A percentile compares a stretch with the other conserved stretches of the same genome.
These are phyloP conservation scores for Triops longicaudatus DNA, from an alignment of 1,140 invertebrate species.

Conservation along the genomic window DNA sequence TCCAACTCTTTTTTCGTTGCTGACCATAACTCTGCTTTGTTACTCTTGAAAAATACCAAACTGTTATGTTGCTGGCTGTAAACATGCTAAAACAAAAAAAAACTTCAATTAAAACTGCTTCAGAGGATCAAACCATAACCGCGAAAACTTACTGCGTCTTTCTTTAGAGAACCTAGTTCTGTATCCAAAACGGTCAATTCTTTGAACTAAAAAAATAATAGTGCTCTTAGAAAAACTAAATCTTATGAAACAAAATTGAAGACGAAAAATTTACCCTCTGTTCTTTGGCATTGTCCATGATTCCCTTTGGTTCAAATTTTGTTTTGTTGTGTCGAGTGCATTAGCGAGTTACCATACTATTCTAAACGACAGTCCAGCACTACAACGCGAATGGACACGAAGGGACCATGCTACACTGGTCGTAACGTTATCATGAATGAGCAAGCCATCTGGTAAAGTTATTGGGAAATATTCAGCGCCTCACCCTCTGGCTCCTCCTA, in stretches of 20 bases:
- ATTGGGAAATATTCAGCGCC: neutral
- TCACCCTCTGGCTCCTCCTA: neutral
- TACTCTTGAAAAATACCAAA: neutral
- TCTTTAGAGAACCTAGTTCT: neutral
- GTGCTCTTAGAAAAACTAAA: too few species aligned
- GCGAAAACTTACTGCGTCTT: neutral
- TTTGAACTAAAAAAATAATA: neutral
- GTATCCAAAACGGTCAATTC: neutral
- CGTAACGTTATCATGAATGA: too few species aligned
- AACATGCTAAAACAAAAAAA: neutral
- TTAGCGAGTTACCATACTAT: too few species aligned
- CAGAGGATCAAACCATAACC: neutral
- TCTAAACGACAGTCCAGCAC: too few species aligned
- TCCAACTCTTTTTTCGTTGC: neutral
- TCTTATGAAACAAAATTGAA: too few species aligned
- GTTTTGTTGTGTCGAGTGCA: too few species aligned
- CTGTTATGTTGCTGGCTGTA: neutral
- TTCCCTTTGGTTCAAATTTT: too few species aligned
- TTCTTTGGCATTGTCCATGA: too few species aligned
- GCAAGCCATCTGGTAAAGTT: neutral
- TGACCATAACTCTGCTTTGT: neutral
- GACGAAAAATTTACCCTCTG: too few species aligned
- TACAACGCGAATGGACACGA: too few species aligned
- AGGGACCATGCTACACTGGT: too few species aligned
- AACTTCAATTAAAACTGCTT: neutral